Base-by-base conservation (phyloP, 2,888 invertebrate species). In the Drosophila emarginata region DNA sequence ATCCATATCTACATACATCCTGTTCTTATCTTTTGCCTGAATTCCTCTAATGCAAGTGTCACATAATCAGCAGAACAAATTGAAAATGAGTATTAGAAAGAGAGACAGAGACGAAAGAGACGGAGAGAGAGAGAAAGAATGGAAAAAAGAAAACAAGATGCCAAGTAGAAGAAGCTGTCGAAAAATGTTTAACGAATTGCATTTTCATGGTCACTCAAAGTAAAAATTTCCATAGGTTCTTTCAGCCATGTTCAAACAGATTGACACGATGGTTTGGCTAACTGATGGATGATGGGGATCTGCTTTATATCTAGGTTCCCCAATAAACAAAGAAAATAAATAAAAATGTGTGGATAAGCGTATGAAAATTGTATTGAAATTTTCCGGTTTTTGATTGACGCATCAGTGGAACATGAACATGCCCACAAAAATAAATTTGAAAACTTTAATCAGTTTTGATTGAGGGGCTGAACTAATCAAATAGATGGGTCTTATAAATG, bases 151-250 rank as follows among this genome's bases (percentile, higher is more conserved):
- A 56, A 37, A 52, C 40, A 36, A 32, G 32, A 32, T 32, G 2
- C 32, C 59, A 63, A 51, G 18, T 54, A 36, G 36, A 12, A 54
- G 39, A 56, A 23, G 51, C 18, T 28, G 26, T 61, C 58, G 60
- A 39, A 28, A 60, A 73, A 58, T 76, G 81, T 84, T 79, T 74
- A 87, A 79, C 88, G 85, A 86, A 86, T 86, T 12, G 83, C 89
- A 88, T 86, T 86, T 86, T 85, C 86, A 86, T 88, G 86, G 82
- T 82, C 86, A 87, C 76, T 85, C 83, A 80, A 75, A 81, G 85
- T 80, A 74, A 85, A 88, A 84, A 76, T 78, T 70, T 57, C 72
- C 64, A 70, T 65, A 72, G 61, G 56, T 56, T 61, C 50, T 59
- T 61, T 59, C 54, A 28, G 61, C 39, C 37, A 61, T 39, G 28